Conservation (phyloP, 1,140 invertebrate species). For the Macrosteles quadrilineatus region DNA sequence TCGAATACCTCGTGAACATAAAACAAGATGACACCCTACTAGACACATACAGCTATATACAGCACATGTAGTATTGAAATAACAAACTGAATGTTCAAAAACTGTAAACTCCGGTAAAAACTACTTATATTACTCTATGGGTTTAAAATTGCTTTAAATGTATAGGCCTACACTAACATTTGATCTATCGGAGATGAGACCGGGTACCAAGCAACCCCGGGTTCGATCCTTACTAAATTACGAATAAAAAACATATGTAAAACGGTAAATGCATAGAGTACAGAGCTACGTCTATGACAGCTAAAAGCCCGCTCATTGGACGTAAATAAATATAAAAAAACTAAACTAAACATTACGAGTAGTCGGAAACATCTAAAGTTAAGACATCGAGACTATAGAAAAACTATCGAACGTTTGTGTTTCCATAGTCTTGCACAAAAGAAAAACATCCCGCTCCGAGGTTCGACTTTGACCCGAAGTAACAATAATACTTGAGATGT, state of each 20-base stretch:
- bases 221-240: background rate
- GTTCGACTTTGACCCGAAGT: background rate
- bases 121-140: conserved; percentile 22
- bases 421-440: conserved; percentile 20
- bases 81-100: conserved; percentile 12
- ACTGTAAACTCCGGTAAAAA: conserved; percentile 4
- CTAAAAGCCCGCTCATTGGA: background rate
- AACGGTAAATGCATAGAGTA: conserved; percentile 1
- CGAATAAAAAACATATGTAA: background rate
- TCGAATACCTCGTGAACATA: background rate
- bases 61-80: conserved; percentile 5
- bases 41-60: conserved; percentile 28
- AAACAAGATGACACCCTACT: background rate
- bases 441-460: conserved; percentile 1
- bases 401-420: background rate
- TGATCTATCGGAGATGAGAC: conserved; percentile 24
- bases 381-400: conserved; percentile 20
- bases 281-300: background rate
- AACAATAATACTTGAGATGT: conserved; percentile 14
- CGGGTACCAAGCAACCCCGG: conserved; percentile 11
- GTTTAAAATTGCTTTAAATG: conserved; percentile 27
- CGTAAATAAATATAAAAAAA: conserved; percentile 14
- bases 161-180: conserved; percentile 16
- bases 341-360: conserved; percentile 1
- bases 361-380: conserved; percentile 13